Conservation (phyloP, 2,113 vertebrate species). For the Hypocryptadius cinnamomeus region DNA sequence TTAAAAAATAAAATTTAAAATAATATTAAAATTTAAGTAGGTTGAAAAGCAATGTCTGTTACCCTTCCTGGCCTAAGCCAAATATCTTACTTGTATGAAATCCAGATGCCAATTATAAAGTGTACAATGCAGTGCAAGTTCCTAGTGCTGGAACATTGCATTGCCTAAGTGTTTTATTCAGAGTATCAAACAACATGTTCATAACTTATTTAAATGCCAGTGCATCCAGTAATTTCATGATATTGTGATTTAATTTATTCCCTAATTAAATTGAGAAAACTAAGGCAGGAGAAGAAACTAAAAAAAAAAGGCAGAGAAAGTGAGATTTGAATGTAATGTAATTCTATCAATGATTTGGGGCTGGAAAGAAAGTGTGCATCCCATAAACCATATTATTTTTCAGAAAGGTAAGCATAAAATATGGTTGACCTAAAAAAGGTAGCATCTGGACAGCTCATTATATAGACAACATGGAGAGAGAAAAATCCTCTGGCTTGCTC, state of each 20-base stretch:
- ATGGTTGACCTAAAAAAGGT: neutral
- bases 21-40: neutral
- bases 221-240: neutral
- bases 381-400: neutral
- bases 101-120: neutral
- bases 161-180: neutral
- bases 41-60: neutral
- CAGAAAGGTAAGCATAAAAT: neutral
- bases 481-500: neutral
- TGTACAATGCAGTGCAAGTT: neutral
- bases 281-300: neutral
- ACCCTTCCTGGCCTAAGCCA: neutral
- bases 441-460: neutral
- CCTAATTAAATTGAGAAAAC: neutral
- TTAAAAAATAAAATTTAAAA: neutral
- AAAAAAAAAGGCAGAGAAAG: neutral
- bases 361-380: neutral
- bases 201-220: neutral
- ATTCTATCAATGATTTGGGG: neutral
- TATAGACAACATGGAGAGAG: neutral
- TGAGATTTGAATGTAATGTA: neutral
- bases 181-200: neutral
- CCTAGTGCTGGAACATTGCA: neutral
- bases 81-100: neutral
- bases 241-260: neutral